Conservation (phyloP, 2,113 vertebrate species). For the Phalacrocorax aristotelis region DNA sequence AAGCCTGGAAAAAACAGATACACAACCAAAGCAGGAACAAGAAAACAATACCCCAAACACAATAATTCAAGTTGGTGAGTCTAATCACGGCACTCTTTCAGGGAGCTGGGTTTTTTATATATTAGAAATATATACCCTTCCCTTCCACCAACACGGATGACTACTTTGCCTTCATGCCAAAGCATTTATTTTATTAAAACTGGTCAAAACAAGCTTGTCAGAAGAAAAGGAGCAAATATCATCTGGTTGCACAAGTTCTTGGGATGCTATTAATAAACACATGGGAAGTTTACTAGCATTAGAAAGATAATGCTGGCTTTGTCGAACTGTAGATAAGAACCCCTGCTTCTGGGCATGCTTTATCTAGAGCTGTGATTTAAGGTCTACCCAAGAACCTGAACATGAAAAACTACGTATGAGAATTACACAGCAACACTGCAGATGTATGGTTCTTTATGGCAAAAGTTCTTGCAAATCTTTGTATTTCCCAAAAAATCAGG, state of each 20-base stretch:
- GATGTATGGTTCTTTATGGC: not conserved
- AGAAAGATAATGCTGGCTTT: constrained; percentile 5
- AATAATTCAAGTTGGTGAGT: not conserved
- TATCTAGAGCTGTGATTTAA: constrained; percentile 5
- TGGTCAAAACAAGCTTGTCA: not conserved
- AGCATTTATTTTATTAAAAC: not conserved
- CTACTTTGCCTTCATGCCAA: not conserved
- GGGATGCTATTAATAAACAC: constrained; percentile 32
- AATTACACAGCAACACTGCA: not conserved
- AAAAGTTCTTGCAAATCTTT: not conserved
- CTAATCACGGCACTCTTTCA: not conserved
- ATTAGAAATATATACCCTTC: not conserved
- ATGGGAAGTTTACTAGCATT: constrained; percentile 19
- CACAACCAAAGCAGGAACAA: not conserved
- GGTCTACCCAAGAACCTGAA: not conserved
- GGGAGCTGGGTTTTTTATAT: not conserved
- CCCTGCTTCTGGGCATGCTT: not conserved
- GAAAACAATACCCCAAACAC: not conserved
- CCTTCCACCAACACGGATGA: not conserved
- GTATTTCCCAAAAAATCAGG: not conserved
- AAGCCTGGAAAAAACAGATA: not conserved
- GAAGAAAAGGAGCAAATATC: not conserved
- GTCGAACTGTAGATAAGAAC: constrained; percentile 7
- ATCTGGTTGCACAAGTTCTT: constrained; percentile 4
- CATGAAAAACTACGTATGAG: not conserved